Conservation (phyloP, 2,888 invertebrate species). For the Drosophila cyrtoloma region DNA sequence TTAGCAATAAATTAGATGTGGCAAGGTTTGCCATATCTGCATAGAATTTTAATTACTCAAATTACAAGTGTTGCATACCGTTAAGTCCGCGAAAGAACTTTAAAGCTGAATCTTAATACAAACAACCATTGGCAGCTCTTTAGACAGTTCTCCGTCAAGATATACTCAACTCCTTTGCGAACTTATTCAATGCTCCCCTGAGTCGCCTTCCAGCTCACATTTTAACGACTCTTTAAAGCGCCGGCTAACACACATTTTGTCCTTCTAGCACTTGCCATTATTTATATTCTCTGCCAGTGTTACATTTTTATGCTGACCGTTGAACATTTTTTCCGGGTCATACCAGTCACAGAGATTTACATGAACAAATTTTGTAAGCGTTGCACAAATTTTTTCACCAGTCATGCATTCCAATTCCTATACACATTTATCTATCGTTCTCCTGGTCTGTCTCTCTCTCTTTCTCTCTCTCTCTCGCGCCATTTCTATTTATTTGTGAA, state of each 20-base stretch:
- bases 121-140: neutral
- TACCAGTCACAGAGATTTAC: slow-evolving; percentile 30
- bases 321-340: slow-evolving; percentile 33
- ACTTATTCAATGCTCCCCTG: slow-evolving; percentile 14
- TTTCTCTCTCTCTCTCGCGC: slow-evolving; percentile 1
- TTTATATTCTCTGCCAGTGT: slow-evolving; percentile 28
- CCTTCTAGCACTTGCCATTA: slow-evolving; percentile 31
- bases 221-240: slow-evolving; percentile 25
- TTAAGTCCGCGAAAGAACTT: neutral
- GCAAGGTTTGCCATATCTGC: neutral
- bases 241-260: slow-evolving; percentile 61
- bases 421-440: slow-evolving; percentile 63
- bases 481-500: slow-evolving; percentile 37
- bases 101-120: neutral
- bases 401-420: slow-evolving; percentile 65
- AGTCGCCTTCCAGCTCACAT: slow-evolving; percentile 15
- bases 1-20: slow-evolving; percentile 23
- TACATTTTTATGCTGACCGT: slow-evolving; percentile 43
- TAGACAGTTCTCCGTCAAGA: neutral
- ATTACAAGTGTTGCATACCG: neutral
- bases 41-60: slow-evolving; percentile 16
- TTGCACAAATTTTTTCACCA: slow-evolving; percentile 48
- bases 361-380: slow-evolving; percentile 36
- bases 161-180: neutral
- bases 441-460: slow-evolving; percentile 1